A percentile compares a stretch with the other conserved stretches of the same genome.
phyloP scores from a whole-genome alignment of 2,797 vertebrate species.

The Perodicticus potto region DNA sequence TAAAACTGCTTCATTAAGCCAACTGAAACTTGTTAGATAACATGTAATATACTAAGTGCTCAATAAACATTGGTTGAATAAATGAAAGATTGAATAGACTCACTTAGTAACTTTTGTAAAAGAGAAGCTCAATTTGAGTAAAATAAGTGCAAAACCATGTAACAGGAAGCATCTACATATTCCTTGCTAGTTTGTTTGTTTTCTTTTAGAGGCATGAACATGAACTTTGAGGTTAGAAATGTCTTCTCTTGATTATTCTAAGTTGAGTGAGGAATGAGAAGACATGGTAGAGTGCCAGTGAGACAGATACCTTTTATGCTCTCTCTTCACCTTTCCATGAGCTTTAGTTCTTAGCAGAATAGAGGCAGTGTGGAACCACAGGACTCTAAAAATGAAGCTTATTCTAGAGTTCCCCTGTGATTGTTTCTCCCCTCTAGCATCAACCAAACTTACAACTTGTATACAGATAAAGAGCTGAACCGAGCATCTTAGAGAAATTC shows the following conservation, averaged over 20 bases:
- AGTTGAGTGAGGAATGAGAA: not conserved
- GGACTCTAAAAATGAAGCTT: not conserved
- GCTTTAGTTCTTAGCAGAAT: not conserved
- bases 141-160: not conserved
- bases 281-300: not conserved
- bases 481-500: not conserved
- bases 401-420: not conserved
- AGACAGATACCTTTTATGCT: not conserved
- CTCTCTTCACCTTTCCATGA: not conserved
- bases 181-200: not conserved
- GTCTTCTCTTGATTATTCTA: not conserved
- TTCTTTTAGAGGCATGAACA: conserved; percentile 21
- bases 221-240: not conserved
- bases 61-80: conserved; percentile 53
- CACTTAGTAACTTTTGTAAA: conserved; percentile 27
- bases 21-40: not conserved
- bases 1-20: conserved; percentile 31
- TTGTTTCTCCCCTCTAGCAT: not conserved
- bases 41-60: conserved; percentile 22
- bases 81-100: not conserved
- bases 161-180: not conserved
- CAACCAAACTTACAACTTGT: not conserved
- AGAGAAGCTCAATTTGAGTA: conserved; percentile 34
- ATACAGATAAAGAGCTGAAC: not conserved
- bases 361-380: not conserved